Percentiles rank a stretch among this genome's conserved stretches.
These are phyloP conservation scores for Cataglyphis cursor DNA, from an alignment of 2,888 invertebrate species.

Conservation along the genomic window DNA sequence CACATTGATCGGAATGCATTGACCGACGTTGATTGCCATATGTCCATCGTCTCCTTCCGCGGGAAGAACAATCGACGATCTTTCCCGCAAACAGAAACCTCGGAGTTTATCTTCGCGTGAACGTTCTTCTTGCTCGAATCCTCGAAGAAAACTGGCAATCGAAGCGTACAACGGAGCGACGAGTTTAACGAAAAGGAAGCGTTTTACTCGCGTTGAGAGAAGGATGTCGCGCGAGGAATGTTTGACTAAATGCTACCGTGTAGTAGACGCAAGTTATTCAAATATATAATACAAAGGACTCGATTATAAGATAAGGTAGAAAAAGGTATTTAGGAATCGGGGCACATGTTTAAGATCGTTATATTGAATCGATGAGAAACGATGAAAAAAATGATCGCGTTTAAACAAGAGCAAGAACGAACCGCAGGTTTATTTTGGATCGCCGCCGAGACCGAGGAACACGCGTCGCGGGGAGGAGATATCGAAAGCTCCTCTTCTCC, in stretches of 20 bases:
- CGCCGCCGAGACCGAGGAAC: constrained; percentile 64
- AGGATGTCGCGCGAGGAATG: constrained; percentile 71
- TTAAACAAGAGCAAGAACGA: constrained; percentile 50
- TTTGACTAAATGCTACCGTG: constrained; percentile 73
- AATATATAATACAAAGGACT: constrained; percentile 76
- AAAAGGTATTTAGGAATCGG: constrained; percentile 66
- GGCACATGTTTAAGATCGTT: constrained; percentile 58
- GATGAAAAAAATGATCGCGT: constrained; percentile 25
- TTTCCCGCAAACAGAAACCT: constrained; percentile 49
- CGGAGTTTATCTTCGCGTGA: constrained; percentile 57
- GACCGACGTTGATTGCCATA: constrained; percentile 56
- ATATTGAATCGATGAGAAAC: constrained; percentile 31
- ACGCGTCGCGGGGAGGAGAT: constrained; percentile 15
- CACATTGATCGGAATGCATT: constrained; percentile 77
- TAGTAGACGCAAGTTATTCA: constrained; percentile 73
- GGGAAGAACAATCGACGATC: constrained; percentile 16
- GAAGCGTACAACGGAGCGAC: constrained; percentile 32
- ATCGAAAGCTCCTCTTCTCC: constrained; percentile 23
- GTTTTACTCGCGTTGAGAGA: constrained; percentile 64
- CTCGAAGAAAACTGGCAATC: constrained; percentile 62
- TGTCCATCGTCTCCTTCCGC: not conserved
- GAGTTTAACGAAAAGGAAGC: constrained; percentile 51
- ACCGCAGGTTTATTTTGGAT: constrained; percentile 62
- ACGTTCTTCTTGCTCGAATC: constrained; percentile 61
- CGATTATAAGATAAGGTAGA: constrained; percentile 65